Base-by-base conservation (phyloP, 1,140 invertebrate species). In the Carposina sasakii region DNA sequence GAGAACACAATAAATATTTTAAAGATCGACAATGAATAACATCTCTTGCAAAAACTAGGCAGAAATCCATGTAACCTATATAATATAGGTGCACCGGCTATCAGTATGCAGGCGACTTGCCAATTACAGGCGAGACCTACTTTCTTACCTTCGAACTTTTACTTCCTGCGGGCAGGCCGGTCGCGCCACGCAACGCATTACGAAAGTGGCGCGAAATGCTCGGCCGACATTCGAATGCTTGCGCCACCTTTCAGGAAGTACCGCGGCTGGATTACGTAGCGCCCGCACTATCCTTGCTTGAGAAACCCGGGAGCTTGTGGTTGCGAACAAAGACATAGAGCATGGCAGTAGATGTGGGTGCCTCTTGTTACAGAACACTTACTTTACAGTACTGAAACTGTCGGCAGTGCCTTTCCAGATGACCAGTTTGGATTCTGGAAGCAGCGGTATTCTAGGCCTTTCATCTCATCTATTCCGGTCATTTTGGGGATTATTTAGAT, bases 131-230 rank as follows among this genome's bases (percentile, higher is more conserved):
- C 66, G 75, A 81, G 77, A 83, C 79, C 79, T 78, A 83, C 79
- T 83, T 83, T 81, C 79, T 81, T 79, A 83, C 79, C 79, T 83
- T 83, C 79, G 79, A 83, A 83, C 79, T 83, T 83, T 83, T 83
- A 83, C 79, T 83, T 83, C 79, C 79, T 83, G 79, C 77, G 79
- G 76, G 74, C 70, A 73, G 68, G 76, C 76, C 70, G 74, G 73
- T 71, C 76, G 72, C 63, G 65, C 79, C 71, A 81, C 79, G 79
- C 79, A 81, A 79, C 72, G 64, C 64, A 74, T 83, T 81, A 79
- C 76, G 79, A 83, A 83, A 83, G 76, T 79, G 66, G 75, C 79
- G 79, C 79, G 76, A 83, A 81, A 83, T 81, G 74, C 74, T 73
- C 72, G 76, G 76, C 79, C 79, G 76, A 83, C 79, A 83, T 83